Percentiles rank a stretch among this genome's conserved stretches.
These are phyloP conservation scores for Nannoperca australis DNA, from an alignment of 2,797 vertebrate species.

Conservation along the genomic window DNA sequence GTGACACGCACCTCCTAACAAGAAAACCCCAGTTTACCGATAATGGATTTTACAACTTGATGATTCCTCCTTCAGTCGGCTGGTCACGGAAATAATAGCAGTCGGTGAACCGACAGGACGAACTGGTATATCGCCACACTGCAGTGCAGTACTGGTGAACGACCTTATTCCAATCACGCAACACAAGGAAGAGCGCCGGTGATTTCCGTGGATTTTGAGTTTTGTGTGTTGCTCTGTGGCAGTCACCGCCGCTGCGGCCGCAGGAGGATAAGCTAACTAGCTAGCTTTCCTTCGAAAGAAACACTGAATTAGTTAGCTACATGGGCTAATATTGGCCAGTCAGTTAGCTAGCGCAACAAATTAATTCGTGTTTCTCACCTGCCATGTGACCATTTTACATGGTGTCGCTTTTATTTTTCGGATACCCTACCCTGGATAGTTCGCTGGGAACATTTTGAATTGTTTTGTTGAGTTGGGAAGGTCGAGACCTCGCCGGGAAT, in stretches of 20 bases:
- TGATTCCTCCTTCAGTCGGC: constrained; percentile 46
- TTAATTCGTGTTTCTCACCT: constrained; percentile 40
- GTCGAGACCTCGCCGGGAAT: constrained; percentile 74
- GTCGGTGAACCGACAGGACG: constrained; percentile 63
- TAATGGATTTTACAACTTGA: constrained; percentile 83
- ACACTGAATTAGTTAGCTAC: constrained; percentile 49
- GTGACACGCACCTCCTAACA: constrained; percentile 62
- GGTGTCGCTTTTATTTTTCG: constrained; percentile 46
- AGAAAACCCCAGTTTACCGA: constrained; percentile 56
- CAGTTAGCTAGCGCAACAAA: constrained; percentile 40
- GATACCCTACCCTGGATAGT: constrained; percentile 38
- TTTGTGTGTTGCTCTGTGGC: constrained; percentile 64
- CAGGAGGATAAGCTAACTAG: constrained; percentile 61
- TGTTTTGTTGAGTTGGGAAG: constrained; percentile 67
- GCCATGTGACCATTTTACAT: constrained; percentile 56
- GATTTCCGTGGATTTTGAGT: constrained; percentile 77
- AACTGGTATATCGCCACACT: constrained; percentile 64
- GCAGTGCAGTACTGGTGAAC: constrained; percentile 76
- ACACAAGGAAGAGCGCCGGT: constrained; percentile 72
- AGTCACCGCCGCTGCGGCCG: constrained; percentile 56
- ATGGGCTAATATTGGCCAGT: constrained; percentile 56
- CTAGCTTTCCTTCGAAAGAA: constrained; percentile 62
- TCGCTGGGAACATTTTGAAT: constrained; percentile 52
- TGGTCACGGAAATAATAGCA: constrained; percentile 41
- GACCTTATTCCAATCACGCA: constrained; percentile 81